Conservation (phyloP, 2,888 invertebrate genomes). For the Sarcophaga carnaria region DNA sequence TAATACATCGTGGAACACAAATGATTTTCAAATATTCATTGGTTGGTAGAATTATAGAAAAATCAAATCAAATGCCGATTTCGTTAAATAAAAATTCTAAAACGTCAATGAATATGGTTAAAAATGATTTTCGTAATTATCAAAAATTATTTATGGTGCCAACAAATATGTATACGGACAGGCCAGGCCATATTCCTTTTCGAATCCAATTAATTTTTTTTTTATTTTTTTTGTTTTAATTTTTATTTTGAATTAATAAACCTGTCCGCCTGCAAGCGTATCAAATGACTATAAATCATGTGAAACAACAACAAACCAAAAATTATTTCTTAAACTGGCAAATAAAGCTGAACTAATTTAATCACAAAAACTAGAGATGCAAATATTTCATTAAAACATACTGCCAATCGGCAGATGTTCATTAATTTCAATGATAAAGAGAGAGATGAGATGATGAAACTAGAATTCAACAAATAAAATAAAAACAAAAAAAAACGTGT, state of each 20-base stretch:
- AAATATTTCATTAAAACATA: neutral
- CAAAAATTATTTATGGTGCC: too few species aligned
- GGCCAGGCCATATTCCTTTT: neutral
- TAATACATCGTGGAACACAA: too few species aligned
- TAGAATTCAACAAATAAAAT: neutral
- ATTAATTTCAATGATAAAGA: neutral
- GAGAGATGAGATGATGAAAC: constrained; percentile 24
- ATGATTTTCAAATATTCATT: too few species aligned
- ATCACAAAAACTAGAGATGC: constrained; percentile 37
- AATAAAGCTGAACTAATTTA: constrained; percentile 44
- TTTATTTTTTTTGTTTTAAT: neutral
- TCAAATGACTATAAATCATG: constrained; percentile 22
- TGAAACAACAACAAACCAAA: constrained; percentile 7
- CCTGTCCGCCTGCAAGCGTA: constrained; percentile 42
- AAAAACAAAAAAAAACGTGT: neutral
- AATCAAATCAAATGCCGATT: too few species aligned
- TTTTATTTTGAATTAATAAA: constrained; percentile 33
- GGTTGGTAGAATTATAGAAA: too few species aligned
- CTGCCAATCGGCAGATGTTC: constrained; percentile 6
- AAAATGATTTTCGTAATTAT: too few species aligned
- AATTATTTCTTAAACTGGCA: neutral
- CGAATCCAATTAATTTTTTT: neutral
- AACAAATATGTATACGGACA: too few species aligned
- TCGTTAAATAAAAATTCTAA: too few species aligned
- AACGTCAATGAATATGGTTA: too few species aligned